Evolutionary conservation across 2,888 invertebrate species (phyloP).

Genomic region (Pharmacophagus antenor): DNA sequence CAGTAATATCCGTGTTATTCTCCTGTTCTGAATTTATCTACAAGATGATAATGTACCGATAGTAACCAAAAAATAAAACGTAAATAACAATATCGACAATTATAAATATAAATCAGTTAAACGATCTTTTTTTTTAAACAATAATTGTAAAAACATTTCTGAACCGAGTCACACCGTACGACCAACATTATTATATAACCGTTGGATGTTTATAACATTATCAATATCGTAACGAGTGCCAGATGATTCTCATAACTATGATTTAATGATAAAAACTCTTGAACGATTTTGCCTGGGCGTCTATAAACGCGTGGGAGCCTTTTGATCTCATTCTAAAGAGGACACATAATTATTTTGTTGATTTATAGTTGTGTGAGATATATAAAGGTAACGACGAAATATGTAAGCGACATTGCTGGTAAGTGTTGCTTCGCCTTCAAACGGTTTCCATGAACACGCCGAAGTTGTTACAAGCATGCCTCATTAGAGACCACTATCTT

Average conservation of each 20-base stretch:
- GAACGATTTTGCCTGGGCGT: slow-evolving; percentile 12
- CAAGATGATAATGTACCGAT: not conserved
- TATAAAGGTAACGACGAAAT: not conserved
- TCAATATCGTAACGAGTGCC: slow-evolving; percentile 10
- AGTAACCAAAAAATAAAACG: not conserved
- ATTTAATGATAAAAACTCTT: slow-evolving; percentile 13
- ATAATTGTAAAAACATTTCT: not conserved
- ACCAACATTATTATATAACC: not conserved
- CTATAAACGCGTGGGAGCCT: slow-evolving; percentile 21
- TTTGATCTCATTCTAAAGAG: slow-evolving; percentile 6
- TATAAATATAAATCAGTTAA: not conserved
- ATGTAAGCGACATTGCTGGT: not conserved
- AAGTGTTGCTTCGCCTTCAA: not conserved
- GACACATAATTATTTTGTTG: not conserved
- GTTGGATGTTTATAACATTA: slow-evolving; percentile 8
- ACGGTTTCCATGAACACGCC: slow-evolving; percentile 15
- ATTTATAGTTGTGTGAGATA: not conserved
- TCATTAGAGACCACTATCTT: slow-evolving; percentile 38
- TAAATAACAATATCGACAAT: not conserved
- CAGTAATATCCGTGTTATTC: too few relatives aligned
- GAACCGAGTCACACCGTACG: not conserved
- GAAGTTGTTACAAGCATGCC: slow-evolving; percentile 28
- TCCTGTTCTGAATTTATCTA: too few relatives aligned
- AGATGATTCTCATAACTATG: slow-evolving; percentile 24
- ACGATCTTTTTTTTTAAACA: not conserved